Evolutionary conservation across 2,797 vertebrate genomes (phyloP), one percentile per base, ranked within the genome.

Genomic region (Myioborus melanocephalus): DNA sequence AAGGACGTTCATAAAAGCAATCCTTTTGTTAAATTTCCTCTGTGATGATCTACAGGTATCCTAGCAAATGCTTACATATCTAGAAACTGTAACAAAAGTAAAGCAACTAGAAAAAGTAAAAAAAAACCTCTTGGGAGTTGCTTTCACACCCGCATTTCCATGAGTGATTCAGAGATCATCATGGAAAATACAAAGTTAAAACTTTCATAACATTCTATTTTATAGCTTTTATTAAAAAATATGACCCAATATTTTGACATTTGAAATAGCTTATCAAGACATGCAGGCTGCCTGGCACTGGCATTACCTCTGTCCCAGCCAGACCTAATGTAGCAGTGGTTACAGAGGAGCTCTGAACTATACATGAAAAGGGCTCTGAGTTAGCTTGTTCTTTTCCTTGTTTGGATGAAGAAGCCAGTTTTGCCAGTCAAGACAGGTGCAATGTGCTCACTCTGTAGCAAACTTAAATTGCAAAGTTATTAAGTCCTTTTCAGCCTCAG

Each of bases 241-340:
- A 30, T 75, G 30, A 73, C 52, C 65, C 44, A 78, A 37, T 72
- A 34, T 85, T 85, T 77, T 90, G 87, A 75, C 59, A 83, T 93
- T 89, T 92, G 70, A 95, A 88, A 84, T 57, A 60, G 46, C 41
- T 94, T 41, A 89, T 87, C 83, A 69, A 85, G 73, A 87, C 59
- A 14, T 8, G 16, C 72, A 70, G 37, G 22, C 35, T 47, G 47
- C n/a, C n/a, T 55, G 34, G 47, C 32, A 21, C 23, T 60, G 27
- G 27, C 8, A 13, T 69, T 23, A 53, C 23, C 60, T 44, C 39
- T 32, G 26, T 73, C 59, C 59, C 53, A 52, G 53, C 30, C 43
- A 56, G 53, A 56, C 17, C 12, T 32, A 17, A 28, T 22, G 10
- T 28, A 69, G 47, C 53, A 39, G 22, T 15, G 53, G n/a, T 30